Percentiles rank a stretch among this genome's conserved stretches.
Conservation (phyloP, 2,797 vertebrate genomes). For the Propithecus deckenii region DNA sequence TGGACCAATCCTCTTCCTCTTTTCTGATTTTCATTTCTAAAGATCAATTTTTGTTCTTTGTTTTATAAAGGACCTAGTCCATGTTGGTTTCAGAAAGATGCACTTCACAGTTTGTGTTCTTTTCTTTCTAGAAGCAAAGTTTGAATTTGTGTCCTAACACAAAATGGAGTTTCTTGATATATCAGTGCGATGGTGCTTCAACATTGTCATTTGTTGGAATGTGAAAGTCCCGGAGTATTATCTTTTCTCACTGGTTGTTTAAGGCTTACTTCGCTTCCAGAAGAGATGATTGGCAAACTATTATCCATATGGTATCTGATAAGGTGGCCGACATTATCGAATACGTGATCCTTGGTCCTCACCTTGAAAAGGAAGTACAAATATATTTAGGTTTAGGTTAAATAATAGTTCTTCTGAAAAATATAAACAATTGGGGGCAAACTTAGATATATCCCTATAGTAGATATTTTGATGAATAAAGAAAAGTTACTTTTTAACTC, state of each 20-base stretch:
- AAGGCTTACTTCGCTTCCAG: conserved; percentile 93
- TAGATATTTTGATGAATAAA: background rate
- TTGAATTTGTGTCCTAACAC: background rate
- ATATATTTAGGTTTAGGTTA: conserved; percentile 45
- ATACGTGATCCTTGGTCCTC: conserved; percentile 93
- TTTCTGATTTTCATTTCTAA: conserved; percentile 71
- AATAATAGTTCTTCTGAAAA: conserved; percentile 36
- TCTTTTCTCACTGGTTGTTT: conserved; percentile 90
- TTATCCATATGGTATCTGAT: conserved; percentile 95
- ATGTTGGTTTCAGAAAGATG: conserved; percentile 73
- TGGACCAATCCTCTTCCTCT: conserved; percentile 51
- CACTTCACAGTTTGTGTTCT: conserved; percentile 70
- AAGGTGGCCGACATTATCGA: conserved; percentile 92
- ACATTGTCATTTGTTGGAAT: conserved; percentile 78
- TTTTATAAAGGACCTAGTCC: conserved; percentile 73
- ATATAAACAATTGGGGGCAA: background rate
- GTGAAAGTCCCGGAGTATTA: conserved; percentile 67
- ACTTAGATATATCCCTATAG: background rate
- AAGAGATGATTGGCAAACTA: conserved; percentile 93
- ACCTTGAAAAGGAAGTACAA: conserved; percentile 86
- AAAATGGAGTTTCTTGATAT: conserved; percentile 48
- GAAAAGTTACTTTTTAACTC: background rate
- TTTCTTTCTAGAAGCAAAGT: conserved; percentile 57
- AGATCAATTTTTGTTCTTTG: conserved; percentile 61
- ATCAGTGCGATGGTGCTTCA: conserved; percentile 29